A percentile compares a stretch with the other conserved stretches of the same genome.
phyloP scores from a whole-genome alignment of 2,888 invertebrate genomes.

The Stegophylla sp. region DNA sequence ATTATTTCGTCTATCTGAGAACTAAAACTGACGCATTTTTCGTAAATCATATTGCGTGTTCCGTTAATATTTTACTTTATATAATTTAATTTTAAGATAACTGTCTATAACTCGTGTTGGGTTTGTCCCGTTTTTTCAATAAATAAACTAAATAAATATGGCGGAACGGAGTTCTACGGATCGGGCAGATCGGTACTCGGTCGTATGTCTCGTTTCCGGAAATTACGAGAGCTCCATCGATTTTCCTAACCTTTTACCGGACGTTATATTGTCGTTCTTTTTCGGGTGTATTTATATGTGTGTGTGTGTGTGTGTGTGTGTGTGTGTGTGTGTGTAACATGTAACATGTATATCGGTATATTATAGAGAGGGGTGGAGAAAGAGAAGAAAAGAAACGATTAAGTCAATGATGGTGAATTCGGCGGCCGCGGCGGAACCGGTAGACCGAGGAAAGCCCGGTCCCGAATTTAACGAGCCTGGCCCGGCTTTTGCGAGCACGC shows the following conservation, averaged over 20 bases:
- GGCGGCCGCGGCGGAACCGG: background rate
- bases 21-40: no score
- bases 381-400: slow-evolving; percentile 12
- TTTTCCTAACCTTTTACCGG: no score
- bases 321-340: slow-evolving; percentile 2
- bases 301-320: background rate
- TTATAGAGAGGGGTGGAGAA: background rate
- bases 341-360: background rate
- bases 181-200: background rate
- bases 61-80: no score
- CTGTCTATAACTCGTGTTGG: no score
- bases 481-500: background rate
- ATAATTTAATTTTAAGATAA: no score
- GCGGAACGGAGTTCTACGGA: background rate
- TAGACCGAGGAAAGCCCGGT: background rate
- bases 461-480: slow-evolving; percentile 34
- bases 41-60: no score
- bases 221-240: slow-evolving; percentile 49
- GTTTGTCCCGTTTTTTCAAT: no score
- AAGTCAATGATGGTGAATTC: background rate
- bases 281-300: background rate
- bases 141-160: no score
- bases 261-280: no score
- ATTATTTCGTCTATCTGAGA: no score
- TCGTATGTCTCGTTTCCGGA: background rate